A percentile compares a stretch with the other conserved stretches of the same genome.
These are phyloP conservation scores for Diploptera punctata DNA, from an alignment of 2,888 invertebrate genomes.

Conservation along the genomic window DNA sequence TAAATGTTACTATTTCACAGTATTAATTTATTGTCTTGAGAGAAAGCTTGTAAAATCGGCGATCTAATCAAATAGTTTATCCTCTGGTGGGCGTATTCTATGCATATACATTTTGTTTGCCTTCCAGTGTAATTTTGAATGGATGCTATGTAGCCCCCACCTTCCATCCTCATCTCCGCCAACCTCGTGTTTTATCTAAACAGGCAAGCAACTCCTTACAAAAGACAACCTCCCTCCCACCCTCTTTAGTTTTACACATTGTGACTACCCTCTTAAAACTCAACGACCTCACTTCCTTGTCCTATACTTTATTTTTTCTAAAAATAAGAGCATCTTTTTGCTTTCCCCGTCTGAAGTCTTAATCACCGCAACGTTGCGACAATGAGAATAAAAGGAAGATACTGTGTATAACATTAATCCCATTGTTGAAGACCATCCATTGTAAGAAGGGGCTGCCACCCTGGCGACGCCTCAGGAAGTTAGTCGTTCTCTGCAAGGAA, in stretches of 20 bases:
- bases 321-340: constrained; percentile 17
- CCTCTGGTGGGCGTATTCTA: too few species aligned
- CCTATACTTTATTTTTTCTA: constrained; percentile 17
- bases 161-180: background rate
- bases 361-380: constrained; percentile 30
- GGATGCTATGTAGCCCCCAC: background rate
- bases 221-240: constrained; percentile 13
- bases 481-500: background rate
- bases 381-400: constrained; percentile 33
- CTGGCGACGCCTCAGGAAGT: constrained; percentile 1
- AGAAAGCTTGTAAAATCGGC: too few species aligned
- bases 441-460: background rate
- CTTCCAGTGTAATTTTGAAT: background rate
- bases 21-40: too few species aligned
- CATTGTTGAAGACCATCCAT: constrained; percentile 23
- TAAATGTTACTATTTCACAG: too few species aligned
- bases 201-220: constrained; percentile 24
- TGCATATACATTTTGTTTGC: background rate
- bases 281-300: constrained; percentile 30
- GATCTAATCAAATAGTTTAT: too few species aligned
- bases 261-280: constrained; percentile 25
- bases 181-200: constrained; percentile 26
- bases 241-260: constrained; percentile 7
- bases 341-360: constrained; percentile 28
- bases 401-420: constrained; percentile 20